These are phyloP conservation scores for Dolichomitus sp. DNA, from an alignment of 2,888 invertebrate genomes.

Conservation along the genomic window DNA sequence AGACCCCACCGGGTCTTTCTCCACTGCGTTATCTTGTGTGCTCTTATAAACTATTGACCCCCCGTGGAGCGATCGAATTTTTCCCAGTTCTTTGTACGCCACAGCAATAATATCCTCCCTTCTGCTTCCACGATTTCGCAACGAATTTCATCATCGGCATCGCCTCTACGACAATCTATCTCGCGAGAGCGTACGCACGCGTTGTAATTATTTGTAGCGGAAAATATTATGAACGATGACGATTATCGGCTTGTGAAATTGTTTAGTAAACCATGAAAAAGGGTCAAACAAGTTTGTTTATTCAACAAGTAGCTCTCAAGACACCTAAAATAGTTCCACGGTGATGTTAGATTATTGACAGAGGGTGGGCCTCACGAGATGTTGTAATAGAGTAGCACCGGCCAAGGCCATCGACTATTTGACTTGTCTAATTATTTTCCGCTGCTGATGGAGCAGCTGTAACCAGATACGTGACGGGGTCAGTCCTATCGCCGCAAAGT, in stretches of 20 bases:
- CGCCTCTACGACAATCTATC: conserved; percentile 44
- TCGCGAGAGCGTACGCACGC: conserved; percentile 2
- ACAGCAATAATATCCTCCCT: conserved; percentile 28
- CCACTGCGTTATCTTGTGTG: conserved; percentile 74
- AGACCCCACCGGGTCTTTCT: conserved; percentile 77
- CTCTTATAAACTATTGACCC: conserved; percentile 83
- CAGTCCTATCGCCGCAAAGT: conserved; percentile 25
- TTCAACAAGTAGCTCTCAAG: not conserved
- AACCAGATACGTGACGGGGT: conserved; percentile 28
- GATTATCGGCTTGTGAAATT: conserved; percentile 9
- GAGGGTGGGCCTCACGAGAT: conserved; percentile 1
- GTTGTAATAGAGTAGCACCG: conserved; percentile 18
- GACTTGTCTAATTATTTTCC: conserved; percentile 37
- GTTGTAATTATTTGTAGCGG: conserved; percentile 12
- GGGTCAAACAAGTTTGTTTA: not conserved
- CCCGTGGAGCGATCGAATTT: conserved; percentile 69
- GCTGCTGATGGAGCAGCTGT: conserved; percentile 27
- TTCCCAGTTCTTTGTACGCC: conserved; percentile 50
- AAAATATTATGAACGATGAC: conserved; percentile 50
- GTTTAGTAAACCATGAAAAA: not conserved
- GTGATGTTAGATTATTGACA: not conserved
- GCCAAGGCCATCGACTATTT: conserved; percentile 34
- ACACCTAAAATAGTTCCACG: not conserved
- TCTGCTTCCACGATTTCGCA: conserved; percentile 71
- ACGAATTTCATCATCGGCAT: conserved; percentile 76